phyloP scores from a whole-genome alignment of 2,113 vertebrate species.

The Crotophaga sulcirostris region DNA sequence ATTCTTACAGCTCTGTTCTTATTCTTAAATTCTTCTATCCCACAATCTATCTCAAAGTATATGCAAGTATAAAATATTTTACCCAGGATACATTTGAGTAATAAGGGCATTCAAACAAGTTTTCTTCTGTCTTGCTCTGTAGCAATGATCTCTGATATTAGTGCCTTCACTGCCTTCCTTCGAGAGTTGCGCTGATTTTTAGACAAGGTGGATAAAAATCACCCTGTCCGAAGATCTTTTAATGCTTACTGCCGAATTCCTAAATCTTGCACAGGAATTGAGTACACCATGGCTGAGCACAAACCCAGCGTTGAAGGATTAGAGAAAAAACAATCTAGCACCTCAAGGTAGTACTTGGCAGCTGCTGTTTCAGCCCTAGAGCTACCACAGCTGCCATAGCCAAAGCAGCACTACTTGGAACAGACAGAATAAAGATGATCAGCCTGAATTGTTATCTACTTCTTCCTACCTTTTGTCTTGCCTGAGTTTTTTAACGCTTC shows the following conservation, averaged over 20 bases:
- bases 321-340: neutral
- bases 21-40: neutral
- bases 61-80: neutral
- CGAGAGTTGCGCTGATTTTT: neutral
- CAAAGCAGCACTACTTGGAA: neutral
- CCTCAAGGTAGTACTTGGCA: conserved; percentile 25
- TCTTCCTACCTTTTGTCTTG: neutral
- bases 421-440: neutral
- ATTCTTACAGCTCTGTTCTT: neutral
- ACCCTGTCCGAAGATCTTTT: neutral
- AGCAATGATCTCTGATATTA: neutral
- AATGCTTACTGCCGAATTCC: neutral
- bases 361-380: conserved; percentile 21
- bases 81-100: neutral
- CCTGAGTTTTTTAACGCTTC: conserved; percentile 4
- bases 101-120: neutral
- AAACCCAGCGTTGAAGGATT: neutral
- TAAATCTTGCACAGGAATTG: neutral
- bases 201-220: conserved; percentile 1
- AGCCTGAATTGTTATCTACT: neutral
- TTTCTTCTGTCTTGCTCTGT: neutral
- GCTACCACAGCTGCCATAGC: conserved; percentile 36
- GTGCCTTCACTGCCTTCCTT: neutral
- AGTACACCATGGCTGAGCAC: neutral
- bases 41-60: neutral